Evolutionary conservation across 2,113 vertebrate species (phyloP).

Genomic region (Urocolius indicus): DNA sequence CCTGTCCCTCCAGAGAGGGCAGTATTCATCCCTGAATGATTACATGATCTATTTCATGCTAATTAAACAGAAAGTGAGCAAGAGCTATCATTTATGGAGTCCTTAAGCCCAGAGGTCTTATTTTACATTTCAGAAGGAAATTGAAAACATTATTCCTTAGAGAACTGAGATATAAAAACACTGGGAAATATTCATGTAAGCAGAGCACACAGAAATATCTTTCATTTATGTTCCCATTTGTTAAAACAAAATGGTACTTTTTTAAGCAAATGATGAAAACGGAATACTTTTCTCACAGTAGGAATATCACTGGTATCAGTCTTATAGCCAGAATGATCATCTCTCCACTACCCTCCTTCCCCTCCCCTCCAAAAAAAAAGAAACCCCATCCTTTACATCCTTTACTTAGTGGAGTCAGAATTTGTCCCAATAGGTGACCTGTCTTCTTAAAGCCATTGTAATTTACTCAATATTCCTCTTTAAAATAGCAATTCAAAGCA

Average conservation of each 20-base stretch:
- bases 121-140: constrained; percentile 69
- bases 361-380: not conserved
- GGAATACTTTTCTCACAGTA: constrained; percentile 29
- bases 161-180: constrained; percentile 54
- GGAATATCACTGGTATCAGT: not conserved
- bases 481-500: not conserved
- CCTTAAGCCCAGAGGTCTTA: constrained; percentile 62
- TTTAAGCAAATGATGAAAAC: constrained; percentile 61
- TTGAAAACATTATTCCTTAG: constrained; percentile 61
- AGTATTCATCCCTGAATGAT: constrained; percentile 33
- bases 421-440: not conserved
- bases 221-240: constrained; percentile 54
- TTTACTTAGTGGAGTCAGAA: not conserved
- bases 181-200: constrained; percentile 53
- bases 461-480: constrained; percentile 3
- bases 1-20: not conserved
- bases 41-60: constrained; percentile 52
- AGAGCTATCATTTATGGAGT: constrained; percentile 37
- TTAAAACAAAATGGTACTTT: constrained; percentile 52
- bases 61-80: constrained; percentile 55
- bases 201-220: constrained; percentile 45
- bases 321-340: not conserved
- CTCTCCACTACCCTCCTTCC: too few relatives aligned
- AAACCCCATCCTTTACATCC: not conserved
- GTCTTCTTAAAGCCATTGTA: not conserved